Conservation (phyloP, 2,113 vertebrate genomes). For the Neolamprologus fasciatus region DNA sequence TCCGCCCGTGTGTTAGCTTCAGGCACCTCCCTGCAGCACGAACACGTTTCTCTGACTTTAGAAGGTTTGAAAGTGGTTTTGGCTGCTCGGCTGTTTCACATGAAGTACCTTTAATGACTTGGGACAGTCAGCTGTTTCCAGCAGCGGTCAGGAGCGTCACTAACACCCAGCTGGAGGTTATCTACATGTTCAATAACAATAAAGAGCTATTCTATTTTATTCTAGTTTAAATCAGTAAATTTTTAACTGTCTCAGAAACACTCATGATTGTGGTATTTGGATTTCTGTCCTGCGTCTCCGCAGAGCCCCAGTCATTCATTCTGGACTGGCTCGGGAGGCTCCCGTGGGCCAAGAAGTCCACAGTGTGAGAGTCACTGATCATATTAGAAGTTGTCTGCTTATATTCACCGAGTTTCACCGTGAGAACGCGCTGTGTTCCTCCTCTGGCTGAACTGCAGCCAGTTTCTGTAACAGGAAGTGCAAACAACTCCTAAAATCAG, state of each 20-base stretch:
- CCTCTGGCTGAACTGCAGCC: background rate
- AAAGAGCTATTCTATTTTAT: background rate
- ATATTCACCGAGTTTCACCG: background rate
- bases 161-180: background rate
- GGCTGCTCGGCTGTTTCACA: background rate
- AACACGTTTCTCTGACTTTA: background rate
- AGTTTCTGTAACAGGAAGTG: background rate
- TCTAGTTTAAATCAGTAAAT: background rate
- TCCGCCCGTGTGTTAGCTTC: background rate
- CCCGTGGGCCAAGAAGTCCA: rapidly evolving
- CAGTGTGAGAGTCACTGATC: background rate
- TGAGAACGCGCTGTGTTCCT: rapidly evolving
- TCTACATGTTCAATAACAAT: background rate
- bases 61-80: background rate
- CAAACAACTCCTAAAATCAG: background rate
- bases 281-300: background rate
- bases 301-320: background rate
- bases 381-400: background rate
- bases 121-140: background rate
- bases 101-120: background rate
- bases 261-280: rapidly evolving
- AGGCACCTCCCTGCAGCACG: rapidly evolving
- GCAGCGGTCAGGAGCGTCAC: background rate
- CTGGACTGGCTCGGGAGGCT: background rate
- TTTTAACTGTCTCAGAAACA: background rate